Evolutionary conservation across 2,113 vertebrate genomes (phyloP), one percentile per base, ranked within the genome.

Genomic region (Psilopogon haemacephalus): DNA sequence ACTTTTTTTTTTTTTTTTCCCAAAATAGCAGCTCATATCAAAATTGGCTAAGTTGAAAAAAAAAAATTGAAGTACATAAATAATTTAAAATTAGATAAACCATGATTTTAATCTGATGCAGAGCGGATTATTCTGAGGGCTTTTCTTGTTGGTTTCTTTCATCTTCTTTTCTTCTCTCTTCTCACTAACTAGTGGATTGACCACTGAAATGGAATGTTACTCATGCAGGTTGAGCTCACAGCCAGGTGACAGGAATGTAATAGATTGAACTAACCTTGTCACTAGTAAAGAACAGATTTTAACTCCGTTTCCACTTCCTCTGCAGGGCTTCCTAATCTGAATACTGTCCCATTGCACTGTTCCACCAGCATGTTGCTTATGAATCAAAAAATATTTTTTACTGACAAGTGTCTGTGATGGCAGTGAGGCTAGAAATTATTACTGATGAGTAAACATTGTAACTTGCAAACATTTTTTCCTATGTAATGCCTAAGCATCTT

Each of bases 191-290:
- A 74, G 33, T 60, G 13, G 42, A 16, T 37, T 68, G 38, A 64
- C 10, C 4, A 48, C 15, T 56, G 54, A 78, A 78, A 42, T 18
- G 3, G 84, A 88, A 77, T 20, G 19, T 42, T 88, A 30, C 19
- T 54, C n/a, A 20, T 5, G 2, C 2, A 21, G 4, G n/a, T n/a
- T n/a, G n/a, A 85, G 3, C 12, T 37, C 4, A 1, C 9, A 54
- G 20, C 42, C 38, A 75, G 48, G 42, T 56, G 35, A 32, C 8
- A 74, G 35, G 10, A 42, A 6, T 64, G 38, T 15, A 65, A 62
- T 2, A 44, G 21, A 30, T 16, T 87, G 42, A 94, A 62, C 14
- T 54, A 3, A 44, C 21, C 20, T 65, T 81, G 37, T n/a, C 37
- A 78, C 15, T 30, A 32, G 9, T 2, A 24, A 64, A 56, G 26